phyloP scores from a whole-genome alignment of 2,797 vertebrate genomes.

The Enteromius fasciolatus region DNA sequence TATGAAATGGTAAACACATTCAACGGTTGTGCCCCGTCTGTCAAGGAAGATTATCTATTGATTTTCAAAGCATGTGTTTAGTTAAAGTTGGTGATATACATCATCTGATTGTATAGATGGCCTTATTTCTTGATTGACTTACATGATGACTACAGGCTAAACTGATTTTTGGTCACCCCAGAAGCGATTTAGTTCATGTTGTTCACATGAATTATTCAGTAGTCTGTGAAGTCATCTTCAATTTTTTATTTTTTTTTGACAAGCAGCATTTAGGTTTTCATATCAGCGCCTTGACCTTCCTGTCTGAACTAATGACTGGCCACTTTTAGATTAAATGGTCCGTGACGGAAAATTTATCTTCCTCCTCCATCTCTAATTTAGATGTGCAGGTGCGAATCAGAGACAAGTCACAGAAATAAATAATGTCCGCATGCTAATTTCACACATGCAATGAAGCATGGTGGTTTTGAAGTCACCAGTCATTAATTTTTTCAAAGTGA shows the following conservation, averaged over 20 bases:
- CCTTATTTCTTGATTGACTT: neutral
- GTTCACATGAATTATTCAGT: neutral
- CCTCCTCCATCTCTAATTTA: constrained; percentile 16
- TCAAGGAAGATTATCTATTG: constrained; percentile 31
- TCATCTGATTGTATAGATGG: constrained; percentile 1
- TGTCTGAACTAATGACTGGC: constrained; percentile 23
- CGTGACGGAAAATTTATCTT: neutral
- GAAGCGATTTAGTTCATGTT: neutral
- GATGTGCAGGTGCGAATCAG: constrained; percentile 12
- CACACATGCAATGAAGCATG: neutral
- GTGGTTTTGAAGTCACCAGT: neutral
- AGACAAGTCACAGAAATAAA: constrained; percentile 7
- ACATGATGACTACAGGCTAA: neutral
- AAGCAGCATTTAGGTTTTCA: constrained; percentile 5
- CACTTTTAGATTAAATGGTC: constrained; percentile 29
- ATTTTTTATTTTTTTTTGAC: neutral
- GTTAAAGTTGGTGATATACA: neutral
- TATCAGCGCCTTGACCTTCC: neutral
- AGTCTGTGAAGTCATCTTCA: neutral
- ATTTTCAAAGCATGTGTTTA: constrained; percentile 28
- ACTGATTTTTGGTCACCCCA: neutral
- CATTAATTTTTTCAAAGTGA: neutral
- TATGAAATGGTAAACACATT: constrained; percentile 49
- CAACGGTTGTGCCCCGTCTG: constrained; percentile 35
- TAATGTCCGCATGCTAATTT: neutral